Evolutionary conservation across 2,888 invertebrate species (phyloP).

Genomic region (Petrolisthes cinctipes): DNA sequence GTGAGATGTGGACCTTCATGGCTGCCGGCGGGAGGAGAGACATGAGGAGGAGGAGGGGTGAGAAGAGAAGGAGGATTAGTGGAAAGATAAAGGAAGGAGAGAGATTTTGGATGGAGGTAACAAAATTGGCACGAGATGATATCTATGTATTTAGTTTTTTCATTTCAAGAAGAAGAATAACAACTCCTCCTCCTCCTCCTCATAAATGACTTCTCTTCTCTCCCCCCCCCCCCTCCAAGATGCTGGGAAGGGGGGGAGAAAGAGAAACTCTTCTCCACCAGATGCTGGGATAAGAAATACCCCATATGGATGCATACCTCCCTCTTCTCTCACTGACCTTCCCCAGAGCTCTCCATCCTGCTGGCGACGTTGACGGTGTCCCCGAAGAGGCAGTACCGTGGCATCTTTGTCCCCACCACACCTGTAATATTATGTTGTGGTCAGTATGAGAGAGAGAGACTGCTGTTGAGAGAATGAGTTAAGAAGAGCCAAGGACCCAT

Average conservation of each 20-base stretch:
- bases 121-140: neutral
- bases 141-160: neutral
- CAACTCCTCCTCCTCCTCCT: neutral
- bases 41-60: neutral
- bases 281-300: too few species aligned
- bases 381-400: conserved; percentile 64
- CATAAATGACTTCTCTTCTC: neutral
- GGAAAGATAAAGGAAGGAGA: neutral
- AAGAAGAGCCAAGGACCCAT: neutral
- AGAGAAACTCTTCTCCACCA: too few species aligned
- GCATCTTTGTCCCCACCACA: conserved; percentile 64
- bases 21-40: conserved; percentile 23
- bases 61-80: neutral
- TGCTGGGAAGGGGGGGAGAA: too few species aligned
- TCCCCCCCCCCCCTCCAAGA: neutral
- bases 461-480: too few species aligned
- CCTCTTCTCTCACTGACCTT: conserved; percentile 40
- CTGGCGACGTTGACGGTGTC: conserved; percentile 64
- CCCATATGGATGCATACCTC: too few species aligned
- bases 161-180: neutral
- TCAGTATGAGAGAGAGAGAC: neutral
- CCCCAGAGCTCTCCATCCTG: conserved; percentile 64
- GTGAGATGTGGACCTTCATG: conserved; percentile 63
- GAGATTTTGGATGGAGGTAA: neutral
- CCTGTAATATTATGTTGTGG: conserved; percentile 29